A percentile compares a stretch with the other conserved stretches of the same genome.
Evolutionary conservation across 2,888 invertebrate genomes (phyloP).

Genomic region (Synanthedon formicaeformis): DNA sequence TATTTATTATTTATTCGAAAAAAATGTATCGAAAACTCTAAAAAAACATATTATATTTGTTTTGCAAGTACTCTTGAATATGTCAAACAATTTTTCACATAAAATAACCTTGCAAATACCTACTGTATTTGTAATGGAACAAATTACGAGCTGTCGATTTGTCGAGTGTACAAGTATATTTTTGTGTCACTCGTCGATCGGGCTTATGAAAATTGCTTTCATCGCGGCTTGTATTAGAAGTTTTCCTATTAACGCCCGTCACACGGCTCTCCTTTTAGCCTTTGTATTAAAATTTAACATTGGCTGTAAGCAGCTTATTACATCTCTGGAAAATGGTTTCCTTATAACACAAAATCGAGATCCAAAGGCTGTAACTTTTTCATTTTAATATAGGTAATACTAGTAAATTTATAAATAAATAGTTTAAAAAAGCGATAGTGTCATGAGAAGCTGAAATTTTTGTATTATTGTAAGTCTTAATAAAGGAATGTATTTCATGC

Average conservation of each 20-base stretch:
- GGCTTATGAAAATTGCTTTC: constrained; percentile 48
- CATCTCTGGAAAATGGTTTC: constrained; percentile 14
- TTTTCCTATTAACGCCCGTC: constrained; percentile 50
- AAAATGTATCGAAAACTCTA: no score
- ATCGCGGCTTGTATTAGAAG: constrained; percentile 38
- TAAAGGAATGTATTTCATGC: no score
- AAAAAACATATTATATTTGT: no score
- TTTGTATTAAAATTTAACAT: constrained; percentile 35
- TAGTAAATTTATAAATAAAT: no score
- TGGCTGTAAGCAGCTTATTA: constrained; percentile 32
- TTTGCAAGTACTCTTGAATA: no score
- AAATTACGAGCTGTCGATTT: constrained; percentile 63
- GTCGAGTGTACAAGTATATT: constrained; percentile 26
- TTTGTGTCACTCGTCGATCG: constrained; percentile 58
- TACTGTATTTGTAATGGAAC: constrained; percentile 28
- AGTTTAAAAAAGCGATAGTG: no score
- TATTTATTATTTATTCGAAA: no score
- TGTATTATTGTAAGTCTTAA: no score
- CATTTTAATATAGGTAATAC: no score
- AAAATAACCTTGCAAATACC: no score
- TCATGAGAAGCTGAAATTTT: no score
- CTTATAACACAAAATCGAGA: background rate
- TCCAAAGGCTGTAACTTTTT: background rate
- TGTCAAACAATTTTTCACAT: no score
- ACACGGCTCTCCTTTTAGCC: constrained; percentile 14